phyloP scores from a whole-genome alignment of 1,140 invertebrate genomes.

The Marisa cornuarietis region DNA sequence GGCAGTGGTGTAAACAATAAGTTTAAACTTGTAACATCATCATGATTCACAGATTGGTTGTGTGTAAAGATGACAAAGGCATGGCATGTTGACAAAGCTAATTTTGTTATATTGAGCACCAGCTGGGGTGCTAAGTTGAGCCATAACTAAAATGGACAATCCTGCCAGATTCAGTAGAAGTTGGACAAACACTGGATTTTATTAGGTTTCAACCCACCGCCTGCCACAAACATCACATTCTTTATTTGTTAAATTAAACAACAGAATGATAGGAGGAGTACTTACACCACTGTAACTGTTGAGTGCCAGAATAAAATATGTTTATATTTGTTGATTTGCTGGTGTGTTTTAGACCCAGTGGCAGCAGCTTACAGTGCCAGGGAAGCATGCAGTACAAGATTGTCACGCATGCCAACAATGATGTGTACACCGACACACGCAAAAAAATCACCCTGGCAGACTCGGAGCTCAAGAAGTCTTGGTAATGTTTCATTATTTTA shows the following conservation, averaged over 20 bases:
- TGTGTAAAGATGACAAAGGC: no score
- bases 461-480: slow-evolving; percentile 91
- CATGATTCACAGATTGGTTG: no score
- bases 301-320: background rate
- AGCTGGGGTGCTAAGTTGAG: no score
- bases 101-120: no score
- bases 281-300: background rate
- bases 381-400: slow-evolving; percentile 85
- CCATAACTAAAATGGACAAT: no score
- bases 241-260: background rate
- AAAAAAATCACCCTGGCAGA: slow-evolving; percentile 86
- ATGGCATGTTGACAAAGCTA: no score
- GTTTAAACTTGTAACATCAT: no score
- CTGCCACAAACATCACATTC: no score
- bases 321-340: slow-evolving; percentile 8
- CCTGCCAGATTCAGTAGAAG: no score
- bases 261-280: slow-evolving; percentile 2
- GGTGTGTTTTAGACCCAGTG: slow-evolving; percentile 29
- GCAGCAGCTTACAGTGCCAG: slow-evolving; percentile 72
- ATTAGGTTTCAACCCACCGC: no score
- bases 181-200: no score
- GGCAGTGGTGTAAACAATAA: no score
- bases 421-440: slow-evolving; percentile 90
- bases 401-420: slow-evolving; percentile 91
- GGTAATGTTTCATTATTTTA: slow-evolving; percentile 68